Base-by-base conservation (phyloP, 2,888 invertebrate genomes). In the Mythimna ferrago region DNA sequence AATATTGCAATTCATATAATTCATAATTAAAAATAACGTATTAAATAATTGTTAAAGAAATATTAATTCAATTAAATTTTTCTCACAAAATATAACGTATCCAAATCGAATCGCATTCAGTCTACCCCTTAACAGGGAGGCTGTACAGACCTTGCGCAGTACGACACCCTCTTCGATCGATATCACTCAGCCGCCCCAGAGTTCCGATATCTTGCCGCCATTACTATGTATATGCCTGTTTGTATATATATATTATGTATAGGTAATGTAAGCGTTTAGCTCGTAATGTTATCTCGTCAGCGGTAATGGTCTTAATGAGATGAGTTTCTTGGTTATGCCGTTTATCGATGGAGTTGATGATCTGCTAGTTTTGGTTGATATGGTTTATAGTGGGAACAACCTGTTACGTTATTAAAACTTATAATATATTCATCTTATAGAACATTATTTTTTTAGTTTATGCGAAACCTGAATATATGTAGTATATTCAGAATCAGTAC, bases 101-200 rank as follows among this genome's bases (percentile, higher is more conserved):
- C 6, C 9, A 65, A 66, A 54, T 35, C 10, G 48, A 57, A 41
- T n/a, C 1, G 9, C 1, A 0, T 21, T 11, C 14, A 44, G 21
- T 16, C 75, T 76, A 86, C 79, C 68, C 93, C 94, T 94, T 94
- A 94, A 94, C 58, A 21, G 66, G 88, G 93, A 93, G 90, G 92
- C 93, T 94, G 94, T 80, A 85, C 80, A 79, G 91, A 87, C 80
- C 93, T 81, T 94, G 94, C 94, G 94, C 94, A 93, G 82, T 87
- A 76, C 80, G 86, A 67, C 83, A 81, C 84, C 56, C 44, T 81
- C 78, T 26, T 66, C 82, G 89, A 90, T 92, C 92, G 90, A 92
- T 93, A 91, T 67, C 80, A 71, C 66, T 72, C 72, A 78, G 73
- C 73, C 66, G 71, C 74, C 71, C 66, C 73, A 62, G 66, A 74